Conservation (phyloP, 1,140 invertebrate species). For the Leptopilina clavipes region DNA sequence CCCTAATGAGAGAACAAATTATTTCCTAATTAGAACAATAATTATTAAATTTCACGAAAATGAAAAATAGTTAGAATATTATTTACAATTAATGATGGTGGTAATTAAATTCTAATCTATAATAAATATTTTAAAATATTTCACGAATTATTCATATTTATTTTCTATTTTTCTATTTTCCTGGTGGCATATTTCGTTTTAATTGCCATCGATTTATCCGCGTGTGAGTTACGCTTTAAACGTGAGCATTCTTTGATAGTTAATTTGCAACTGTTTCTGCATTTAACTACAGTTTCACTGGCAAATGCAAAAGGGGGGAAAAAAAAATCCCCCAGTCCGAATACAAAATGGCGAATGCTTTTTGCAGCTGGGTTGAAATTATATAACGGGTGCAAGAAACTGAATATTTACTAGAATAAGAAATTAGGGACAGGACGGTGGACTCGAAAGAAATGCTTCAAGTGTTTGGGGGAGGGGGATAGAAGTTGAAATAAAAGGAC, state of each 20-base stretch:
- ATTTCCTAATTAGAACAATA: too few species aligned
- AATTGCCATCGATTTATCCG: neutral
- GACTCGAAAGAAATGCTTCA: slow-evolving; percentile 9
- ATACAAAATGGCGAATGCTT: neutral
- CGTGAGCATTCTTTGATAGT: neutral
- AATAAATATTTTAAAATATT: too few species aligned
- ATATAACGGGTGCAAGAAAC: neutral
- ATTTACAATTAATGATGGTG: too few species aligned
- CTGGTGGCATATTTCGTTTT: too few species aligned
- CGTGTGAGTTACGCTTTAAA: neutral
- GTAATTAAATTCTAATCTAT: too few species aligned
- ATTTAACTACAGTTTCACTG: neutral
- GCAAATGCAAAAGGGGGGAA: neutral
- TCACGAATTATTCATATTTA: too few species aligned
- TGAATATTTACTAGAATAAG: slow-evolving; percentile 12
- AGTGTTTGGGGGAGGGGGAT: neutral
- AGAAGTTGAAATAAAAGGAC: neutral
- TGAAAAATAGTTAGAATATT: too few species aligned
- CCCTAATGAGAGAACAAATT: too few species aligned
- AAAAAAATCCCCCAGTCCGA: neutral
- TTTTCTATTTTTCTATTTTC: too few species aligned
- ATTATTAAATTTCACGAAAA: too few species aligned
- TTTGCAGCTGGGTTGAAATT: slow-evolving; percentile 3
- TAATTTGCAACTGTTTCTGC: neutral
- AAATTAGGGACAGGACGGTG: neutral